Conservation (phyloP, 2,888 invertebrate species). For the Cremastinae sp. region DNA sequence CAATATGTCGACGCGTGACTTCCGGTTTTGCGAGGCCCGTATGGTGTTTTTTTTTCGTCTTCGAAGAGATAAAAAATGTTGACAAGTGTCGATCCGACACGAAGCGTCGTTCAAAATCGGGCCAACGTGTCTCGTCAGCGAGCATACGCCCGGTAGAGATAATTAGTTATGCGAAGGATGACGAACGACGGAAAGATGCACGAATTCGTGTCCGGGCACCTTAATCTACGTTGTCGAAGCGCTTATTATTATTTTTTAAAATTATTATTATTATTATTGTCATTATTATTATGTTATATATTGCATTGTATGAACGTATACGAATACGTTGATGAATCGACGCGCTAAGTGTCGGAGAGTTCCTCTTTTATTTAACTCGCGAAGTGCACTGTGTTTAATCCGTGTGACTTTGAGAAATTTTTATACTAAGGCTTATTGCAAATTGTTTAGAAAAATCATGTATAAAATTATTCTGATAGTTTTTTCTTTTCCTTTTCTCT, state of each 20-base stretch:
- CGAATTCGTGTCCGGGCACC: constrained; percentile 53
- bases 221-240: constrained; percentile 46
- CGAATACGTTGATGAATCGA: constrained; percentile 47
- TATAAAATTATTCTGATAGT: background rate
- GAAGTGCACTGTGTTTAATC: constrained; percentile 5
- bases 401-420: constrained; percentile 25
- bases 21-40: constrained; percentile 43
- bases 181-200: constrained; percentile 39
- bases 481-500: constrained; percentile 15
- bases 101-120: constrained; percentile 52
- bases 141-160: constrained; percentile 37
- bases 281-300: constrained; percentile 31
- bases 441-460: background rate
- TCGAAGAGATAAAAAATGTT: constrained; percentile 13
- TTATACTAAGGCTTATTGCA: constrained; percentile 34
- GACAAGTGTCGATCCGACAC: constrained; percentile 12
- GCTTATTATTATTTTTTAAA: constrained; percentile 34
- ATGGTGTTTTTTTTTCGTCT: too few species aligned
- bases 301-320: too few species aligned
- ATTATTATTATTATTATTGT: constrained; percentile 21
- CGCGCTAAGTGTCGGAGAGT: constrained; percentile 40
- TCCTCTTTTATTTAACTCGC: constrained; percentile 39
- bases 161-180: constrained; percentile 45
- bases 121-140: constrained; percentile 52
- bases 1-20: constrained; percentile 53